These are phyloP conservation scores for Leptinotarsa defecta DNA, from an alignment of 1,140 invertebrate genomes.

Conservation along the genomic window DNA sequence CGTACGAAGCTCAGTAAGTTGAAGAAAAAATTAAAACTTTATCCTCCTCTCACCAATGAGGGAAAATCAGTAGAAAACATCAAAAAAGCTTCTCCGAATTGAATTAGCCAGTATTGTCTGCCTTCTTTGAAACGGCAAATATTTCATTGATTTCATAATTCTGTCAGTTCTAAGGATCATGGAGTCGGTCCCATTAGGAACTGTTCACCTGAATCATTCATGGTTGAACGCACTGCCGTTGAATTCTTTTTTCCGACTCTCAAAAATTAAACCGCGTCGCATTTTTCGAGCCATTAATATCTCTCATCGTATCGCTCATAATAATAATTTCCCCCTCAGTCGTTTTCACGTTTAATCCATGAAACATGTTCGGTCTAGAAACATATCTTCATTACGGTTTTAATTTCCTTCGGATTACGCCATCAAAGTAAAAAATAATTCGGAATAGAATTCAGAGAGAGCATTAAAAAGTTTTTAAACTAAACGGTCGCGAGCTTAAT, in stretches of 20 bases:
- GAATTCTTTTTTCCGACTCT: neutral
- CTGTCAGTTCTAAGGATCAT: too few species aligned
- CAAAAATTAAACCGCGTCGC: conserved; percentile 17
- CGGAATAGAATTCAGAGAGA: conserved; percentile 26
- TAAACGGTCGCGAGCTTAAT: conserved; percentile 30
- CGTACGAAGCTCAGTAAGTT: too few species aligned
- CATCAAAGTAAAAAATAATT: conserved; percentile 32
- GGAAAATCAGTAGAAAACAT: too few species aligned
- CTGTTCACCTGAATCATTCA: conserved; percentile 5
- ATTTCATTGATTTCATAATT: too few species aligned
- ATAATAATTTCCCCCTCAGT: conserved; percentile 22
- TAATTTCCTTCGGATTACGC: conserved; percentile 42
- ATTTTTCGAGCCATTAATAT: conserved; percentile 22
- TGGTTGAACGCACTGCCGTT: neutral
- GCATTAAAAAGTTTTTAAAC: conserved; percentile 26
- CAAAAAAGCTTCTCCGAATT: too few species aligned
- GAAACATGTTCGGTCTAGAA: conserved; percentile 25
- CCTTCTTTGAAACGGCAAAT: too few species aligned
- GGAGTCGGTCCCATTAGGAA: neutral
- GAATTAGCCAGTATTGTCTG: too few species aligned
- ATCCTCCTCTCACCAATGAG: too few species aligned
- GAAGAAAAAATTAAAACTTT: too few species aligned
- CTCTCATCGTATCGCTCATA: conserved; percentile 17
- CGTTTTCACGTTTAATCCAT: conserved; percentile 16
- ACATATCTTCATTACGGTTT: conserved; percentile 41